Conservation (phyloP, 2,888 invertebrate species). For the Ophion slaviceki region DNA sequence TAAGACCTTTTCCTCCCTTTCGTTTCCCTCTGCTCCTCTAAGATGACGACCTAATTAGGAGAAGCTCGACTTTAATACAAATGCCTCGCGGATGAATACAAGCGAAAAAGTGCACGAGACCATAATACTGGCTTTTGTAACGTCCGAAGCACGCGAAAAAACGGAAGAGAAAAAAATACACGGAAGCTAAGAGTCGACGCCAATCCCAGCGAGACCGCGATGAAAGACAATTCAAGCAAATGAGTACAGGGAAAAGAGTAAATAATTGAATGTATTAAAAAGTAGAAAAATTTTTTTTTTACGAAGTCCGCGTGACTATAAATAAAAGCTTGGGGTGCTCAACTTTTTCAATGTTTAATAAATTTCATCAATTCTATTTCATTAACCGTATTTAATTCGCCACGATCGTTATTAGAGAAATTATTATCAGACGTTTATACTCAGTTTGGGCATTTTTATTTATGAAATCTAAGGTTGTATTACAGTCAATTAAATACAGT, state of each 20-base stretch:
- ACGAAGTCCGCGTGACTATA: no score
- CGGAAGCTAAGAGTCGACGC: not conserved
- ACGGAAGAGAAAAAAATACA: not conserved
- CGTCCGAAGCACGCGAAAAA: not conserved
- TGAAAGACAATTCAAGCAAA: not conserved
- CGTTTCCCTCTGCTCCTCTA: conserved; percentile 65
- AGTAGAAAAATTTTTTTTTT: no score
- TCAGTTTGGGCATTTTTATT: no score
- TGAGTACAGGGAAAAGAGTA: not conserved
- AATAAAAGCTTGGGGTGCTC: no score
- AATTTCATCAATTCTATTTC: no score
- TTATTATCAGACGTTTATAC: no score
- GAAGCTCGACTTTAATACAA: conserved; percentile 76
- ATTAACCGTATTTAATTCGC: no score
- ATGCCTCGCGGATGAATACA: conserved; percentile 68
- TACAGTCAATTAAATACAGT: no score
- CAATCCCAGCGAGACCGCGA: conserved; percentile 13
- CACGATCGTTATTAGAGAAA: no score
- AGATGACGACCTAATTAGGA: conserved; percentile 79
- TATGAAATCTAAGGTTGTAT: no score
- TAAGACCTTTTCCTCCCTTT: not conserved
- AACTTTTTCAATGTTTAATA: no score
- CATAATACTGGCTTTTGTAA: conserved; percentile 28
- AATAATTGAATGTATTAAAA: not conserved
- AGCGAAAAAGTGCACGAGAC: conserved; percentile 41